Evolutionary conservation across 2,797 vertebrate genomes (phyloP).

Genomic region (Aselliscus stoliczkanus): DNA sequence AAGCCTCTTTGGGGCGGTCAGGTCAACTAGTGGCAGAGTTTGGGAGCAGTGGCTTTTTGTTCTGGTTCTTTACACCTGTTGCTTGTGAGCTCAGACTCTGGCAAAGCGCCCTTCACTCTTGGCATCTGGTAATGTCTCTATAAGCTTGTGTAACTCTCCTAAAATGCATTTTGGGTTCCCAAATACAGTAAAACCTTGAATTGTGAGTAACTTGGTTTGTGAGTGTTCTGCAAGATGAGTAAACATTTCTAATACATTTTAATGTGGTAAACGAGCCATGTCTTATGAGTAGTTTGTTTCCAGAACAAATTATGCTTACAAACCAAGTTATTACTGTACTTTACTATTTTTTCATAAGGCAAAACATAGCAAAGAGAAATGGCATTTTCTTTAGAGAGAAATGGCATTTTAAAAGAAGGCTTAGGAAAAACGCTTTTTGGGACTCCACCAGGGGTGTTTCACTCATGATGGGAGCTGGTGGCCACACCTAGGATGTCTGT

Average conservation of each 20-base stretch:
- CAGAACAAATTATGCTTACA: too few relatives aligned
- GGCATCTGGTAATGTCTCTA: not conserved
- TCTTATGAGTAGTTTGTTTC: too few relatives aligned
- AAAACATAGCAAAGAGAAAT: not conserved
- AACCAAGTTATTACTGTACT: not conserved
- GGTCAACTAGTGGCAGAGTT: rapidly evolving
- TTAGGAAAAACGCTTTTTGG: not conserved
- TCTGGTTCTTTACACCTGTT: not conserved
- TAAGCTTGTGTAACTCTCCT: not conserved
- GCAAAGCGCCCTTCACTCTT: not conserved
- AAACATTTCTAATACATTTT: too few relatives aligned
- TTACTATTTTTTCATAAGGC: not conserved
- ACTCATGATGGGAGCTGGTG: not conserved
- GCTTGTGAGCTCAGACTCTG: not conserved
- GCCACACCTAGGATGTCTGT: not conserved
- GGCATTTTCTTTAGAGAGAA: slow-evolving; percentile 2
- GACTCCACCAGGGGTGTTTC: not conserved
- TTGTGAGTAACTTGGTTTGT: too few relatives aligned
- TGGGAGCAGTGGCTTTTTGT: rapidly evolving
- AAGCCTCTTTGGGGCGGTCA: not conserved
- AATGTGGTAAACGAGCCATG: too few relatives aligned
- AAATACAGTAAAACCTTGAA: not conserved
- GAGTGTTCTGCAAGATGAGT: too few relatives aligned
- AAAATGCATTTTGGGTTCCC: not conserved
- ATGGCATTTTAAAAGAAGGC: not conserved